Percentiles rank a stretch among this genome's conserved stretches.
Evolutionary conservation across 2,113 vertebrate species (phyloP).

Genomic region (Sorex fumeus): DNA sequence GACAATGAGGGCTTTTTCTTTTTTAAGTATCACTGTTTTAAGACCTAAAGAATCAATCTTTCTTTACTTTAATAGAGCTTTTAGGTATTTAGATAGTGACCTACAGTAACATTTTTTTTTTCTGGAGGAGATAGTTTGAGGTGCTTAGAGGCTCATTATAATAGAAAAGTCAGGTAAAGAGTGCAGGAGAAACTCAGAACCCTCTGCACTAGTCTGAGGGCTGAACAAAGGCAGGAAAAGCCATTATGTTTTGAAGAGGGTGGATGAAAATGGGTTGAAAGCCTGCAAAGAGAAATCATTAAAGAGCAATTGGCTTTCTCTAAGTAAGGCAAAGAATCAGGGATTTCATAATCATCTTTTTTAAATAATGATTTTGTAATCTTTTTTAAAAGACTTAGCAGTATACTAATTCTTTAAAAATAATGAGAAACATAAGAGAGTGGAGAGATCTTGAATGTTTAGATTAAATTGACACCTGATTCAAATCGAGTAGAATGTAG

Average conservation of each 20-base stretch:
- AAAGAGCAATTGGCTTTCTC: not conserved
- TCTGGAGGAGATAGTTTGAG: not conserved
- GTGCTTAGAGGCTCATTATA: not conserved
- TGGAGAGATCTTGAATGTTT: not conserved
- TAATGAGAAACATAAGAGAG: not conserved
- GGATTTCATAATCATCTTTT: not conserved
- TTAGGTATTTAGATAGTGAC: constrained; percentile 20
- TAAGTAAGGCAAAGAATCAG: constrained; percentile 23
- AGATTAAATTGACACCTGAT: not conserved
- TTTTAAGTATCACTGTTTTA: not conserved
- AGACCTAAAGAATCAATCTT: not conserved
- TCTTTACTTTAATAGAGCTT: not conserved
- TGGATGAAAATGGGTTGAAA: not conserved
- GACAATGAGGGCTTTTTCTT: not conserved
- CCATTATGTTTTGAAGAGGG: not conserved
- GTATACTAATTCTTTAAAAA: constrained; percentile 18
- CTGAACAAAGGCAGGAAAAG: not conserved
- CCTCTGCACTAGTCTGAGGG: not conserved
- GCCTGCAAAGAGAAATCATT: not conserved
- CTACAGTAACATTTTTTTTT: not conserved
- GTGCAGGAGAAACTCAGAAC: not conserved
- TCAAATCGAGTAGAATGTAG: not conserved
- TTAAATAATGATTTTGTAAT: not conserved
- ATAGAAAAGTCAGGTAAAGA: not conserved
- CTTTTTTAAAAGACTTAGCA: not conserved